Conservation (phyloP, 2,797 vertebrate genomes). For the Cossypha heuglini region DNA sequence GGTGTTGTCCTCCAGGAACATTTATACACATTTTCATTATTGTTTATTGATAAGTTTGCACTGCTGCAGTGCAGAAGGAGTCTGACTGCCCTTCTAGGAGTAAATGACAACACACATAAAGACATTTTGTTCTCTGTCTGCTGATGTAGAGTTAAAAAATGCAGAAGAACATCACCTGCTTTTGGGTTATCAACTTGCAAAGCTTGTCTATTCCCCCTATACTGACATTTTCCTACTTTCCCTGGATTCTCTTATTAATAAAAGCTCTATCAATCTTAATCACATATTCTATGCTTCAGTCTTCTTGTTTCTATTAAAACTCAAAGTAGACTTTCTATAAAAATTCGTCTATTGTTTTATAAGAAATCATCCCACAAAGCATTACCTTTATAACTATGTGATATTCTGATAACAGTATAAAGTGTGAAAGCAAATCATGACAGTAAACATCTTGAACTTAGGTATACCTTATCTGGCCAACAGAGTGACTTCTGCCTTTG, state of each 20-base stretch:
- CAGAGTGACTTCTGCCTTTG: not conserved
- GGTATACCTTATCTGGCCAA: not conserved
- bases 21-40: not conserved
- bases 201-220: not conserved
- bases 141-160: not conserved
- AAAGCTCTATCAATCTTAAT: not conserved
- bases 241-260: not conserved
- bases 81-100: not conserved
- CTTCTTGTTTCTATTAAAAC: not conserved
- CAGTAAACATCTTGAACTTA: not conserved
- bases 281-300: not conserved
- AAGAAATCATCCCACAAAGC: not conserved
- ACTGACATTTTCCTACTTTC: not conserved
- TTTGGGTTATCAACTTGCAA: not conserved
- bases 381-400: not conserved
- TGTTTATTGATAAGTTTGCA: not conserved
- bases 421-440: not conserved
- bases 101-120: not conserved
- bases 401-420: not conserved
- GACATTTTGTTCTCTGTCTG: not conserved
- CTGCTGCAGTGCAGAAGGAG: not conserved
- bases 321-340: not conserved
- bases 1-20: not conserved
- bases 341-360: not conserved
- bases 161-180: not conserved